Conservation (phyloP, 2,888 invertebrate species). For the Pyralis farinalis region DNA sequence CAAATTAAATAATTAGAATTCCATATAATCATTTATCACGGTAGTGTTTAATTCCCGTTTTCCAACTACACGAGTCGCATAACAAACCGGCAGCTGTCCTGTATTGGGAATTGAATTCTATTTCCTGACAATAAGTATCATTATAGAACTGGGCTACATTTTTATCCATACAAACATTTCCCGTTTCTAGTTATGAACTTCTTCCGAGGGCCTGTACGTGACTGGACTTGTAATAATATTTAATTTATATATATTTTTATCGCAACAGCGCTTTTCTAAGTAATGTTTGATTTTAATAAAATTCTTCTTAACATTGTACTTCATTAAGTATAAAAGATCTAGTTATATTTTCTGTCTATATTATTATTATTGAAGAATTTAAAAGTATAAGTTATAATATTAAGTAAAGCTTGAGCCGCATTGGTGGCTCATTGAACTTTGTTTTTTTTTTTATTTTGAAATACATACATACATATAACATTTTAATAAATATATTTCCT, state of each 20-base stretch:
- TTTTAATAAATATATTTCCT: no score
- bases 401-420: no score
- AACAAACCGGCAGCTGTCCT: slow-evolving; percentile 14
- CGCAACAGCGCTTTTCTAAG: slow-evolving; percentile 19
- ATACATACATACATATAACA: no score
- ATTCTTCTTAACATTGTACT: no score
- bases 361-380: no score
- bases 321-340: no score
- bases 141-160: slow-evolving; percentile 10
- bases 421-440: no score
- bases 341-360: no score
- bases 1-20: slow-evolving; percentile 9
- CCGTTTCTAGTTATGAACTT: slow-evolving; percentile 24
- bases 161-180: slow-evolving; percentile 21
- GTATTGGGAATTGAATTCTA: slow-evolving; percentile 11
- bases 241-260: slow-evolving; percentile 25
- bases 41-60: slow-evolving; percentile 28
- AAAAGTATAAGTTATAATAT: no score
- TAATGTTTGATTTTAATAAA: slow-evolving; percentile 21
- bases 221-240: slow-evolving; percentile 21
- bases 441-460: no score
- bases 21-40: slow-evolving; percentile 24
- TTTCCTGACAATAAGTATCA: slow-evolving; percentile 10
- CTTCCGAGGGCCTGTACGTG: slow-evolving; percentile 19
- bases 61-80: slow-evolving; percentile 23